Percentiles rank a stretch among this genome's conserved stretches.
These are phyloP conservation scores for Lasioglossum leucozonium DNA, from an alignment of 2,888 invertebrate species.

Conservation along the genomic window DNA sequence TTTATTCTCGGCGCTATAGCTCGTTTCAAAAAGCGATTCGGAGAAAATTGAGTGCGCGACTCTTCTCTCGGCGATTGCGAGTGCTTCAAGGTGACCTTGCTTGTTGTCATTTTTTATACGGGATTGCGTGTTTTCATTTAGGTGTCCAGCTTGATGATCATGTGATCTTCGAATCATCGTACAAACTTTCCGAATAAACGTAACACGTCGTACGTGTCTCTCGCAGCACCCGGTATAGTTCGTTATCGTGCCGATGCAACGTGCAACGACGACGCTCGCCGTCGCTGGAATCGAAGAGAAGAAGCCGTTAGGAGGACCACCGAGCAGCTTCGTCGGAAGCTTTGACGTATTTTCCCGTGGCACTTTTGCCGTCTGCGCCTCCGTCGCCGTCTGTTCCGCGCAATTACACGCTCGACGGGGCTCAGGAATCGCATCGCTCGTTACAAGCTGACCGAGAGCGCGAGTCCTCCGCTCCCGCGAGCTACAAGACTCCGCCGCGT, in stretches of 20 bases:
- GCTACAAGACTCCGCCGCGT: background rate
- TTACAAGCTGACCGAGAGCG: constrained; percentile 18
- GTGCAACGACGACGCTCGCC: background rate
- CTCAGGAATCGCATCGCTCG: constrained; percentile 18
- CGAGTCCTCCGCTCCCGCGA: background rate
- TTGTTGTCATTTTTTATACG: background rate
- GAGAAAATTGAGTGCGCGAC: background rate
- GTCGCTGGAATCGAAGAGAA: background rate
- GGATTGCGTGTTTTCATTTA: background rate
- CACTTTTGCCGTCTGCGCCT: background rate
- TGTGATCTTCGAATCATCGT: too few relatives aligned
- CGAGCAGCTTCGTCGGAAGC: background rate
- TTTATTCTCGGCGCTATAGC: background rate
- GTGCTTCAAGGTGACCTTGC: background rate
- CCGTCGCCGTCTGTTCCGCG: background rate
- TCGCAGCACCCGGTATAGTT: background rate
- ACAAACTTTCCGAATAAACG: background rate
- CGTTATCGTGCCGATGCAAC: background rate
- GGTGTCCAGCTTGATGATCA: background rate
- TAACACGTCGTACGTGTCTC: background rate
- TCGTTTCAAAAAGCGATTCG: background rate
- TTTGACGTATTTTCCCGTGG: background rate
- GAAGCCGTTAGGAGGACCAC: background rate
- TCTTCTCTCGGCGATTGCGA: background rate
- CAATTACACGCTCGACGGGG: constrained; percentile 25